Evolutionary conservation across 2,888 invertebrate species (phyloP).

Genomic region (Siphlonurus alternatus): DNA sequence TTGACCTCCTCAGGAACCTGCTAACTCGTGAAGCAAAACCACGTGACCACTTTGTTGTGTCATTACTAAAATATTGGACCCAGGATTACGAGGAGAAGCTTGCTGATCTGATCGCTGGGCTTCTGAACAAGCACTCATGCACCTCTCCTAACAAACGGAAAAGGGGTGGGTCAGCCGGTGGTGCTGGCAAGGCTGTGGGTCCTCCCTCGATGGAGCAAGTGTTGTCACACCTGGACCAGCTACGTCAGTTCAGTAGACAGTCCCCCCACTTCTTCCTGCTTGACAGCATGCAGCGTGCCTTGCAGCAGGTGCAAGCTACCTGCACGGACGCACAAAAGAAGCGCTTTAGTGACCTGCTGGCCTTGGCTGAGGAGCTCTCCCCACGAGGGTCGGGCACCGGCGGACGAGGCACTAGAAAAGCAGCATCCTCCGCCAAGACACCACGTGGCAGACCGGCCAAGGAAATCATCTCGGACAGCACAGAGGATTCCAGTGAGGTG

Average conservation of each 20-base stretch:
- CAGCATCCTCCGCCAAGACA: conserved; percentile 27
- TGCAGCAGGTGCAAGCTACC: conserved; percentile 74
- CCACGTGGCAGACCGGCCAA: neutral
- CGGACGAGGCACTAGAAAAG: conserved; percentile 18
- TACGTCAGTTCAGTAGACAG: conserved; percentile 49
- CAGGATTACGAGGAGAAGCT: conserved; percentile 80
- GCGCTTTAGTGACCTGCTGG: conserved; percentile 79
- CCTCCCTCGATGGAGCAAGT: conserved; percentile 71
- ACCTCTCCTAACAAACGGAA: conserved; percentile 78
- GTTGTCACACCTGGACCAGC: conserved; percentile 80
- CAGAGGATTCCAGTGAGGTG: conserved; percentile 68
- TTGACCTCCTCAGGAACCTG: conserved; percentile 68
- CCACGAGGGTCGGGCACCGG: conserved; percentile 24
- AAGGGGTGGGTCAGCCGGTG: conserved; percentile 28
- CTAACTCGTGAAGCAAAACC: conserved; percentile 55
- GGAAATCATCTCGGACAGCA: conserved; percentile 46
- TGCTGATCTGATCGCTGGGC: conserved; percentile 58
- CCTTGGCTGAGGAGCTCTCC: conserved; percentile 79
- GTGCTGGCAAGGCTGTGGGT: conserved; percentile 35
- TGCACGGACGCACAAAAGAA: conserved; percentile 79
- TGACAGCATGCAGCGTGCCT: conserved; percentile 80
- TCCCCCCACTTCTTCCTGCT: conserved; percentile 54
- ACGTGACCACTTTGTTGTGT: conserved; percentile 78
- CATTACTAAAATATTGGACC: conserved; percentile 87
- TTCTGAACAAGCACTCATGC: conserved; percentile 68